Evolutionary conservation across 1,140 invertebrate species (phyloP).

Genomic region (Nixonia krombeini): DNA sequence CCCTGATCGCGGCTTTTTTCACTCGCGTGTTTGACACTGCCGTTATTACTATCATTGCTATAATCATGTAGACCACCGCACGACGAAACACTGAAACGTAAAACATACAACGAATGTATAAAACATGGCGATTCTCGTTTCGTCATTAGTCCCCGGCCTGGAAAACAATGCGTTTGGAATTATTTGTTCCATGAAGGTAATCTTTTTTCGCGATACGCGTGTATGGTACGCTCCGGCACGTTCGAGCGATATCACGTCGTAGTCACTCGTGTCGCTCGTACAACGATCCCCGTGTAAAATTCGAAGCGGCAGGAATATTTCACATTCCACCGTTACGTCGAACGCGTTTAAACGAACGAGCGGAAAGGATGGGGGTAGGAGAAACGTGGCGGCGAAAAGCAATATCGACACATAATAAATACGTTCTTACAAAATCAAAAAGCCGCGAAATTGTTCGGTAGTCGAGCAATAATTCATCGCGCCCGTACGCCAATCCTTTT

Average conservation of each 20-base stretch:
- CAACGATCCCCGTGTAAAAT: conserved; percentile 6
- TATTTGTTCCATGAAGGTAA: conserved; percentile 8
- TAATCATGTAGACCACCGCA: conserved; percentile 5
- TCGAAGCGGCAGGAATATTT: conserved; percentile 6
- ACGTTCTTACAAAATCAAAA: not conserved
- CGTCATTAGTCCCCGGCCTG: too few species aligned
- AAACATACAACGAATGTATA: conserved; percentile 49
- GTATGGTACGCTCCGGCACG: conserved; percentile 13
- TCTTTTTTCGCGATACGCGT: conserved; percentile 15
- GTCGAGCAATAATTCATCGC: not conserved
- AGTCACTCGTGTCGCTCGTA: conserved; percentile 21
- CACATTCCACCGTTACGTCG: not conserved
- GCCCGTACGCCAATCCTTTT: not conserved
- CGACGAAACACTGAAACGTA: conserved; percentile 56
- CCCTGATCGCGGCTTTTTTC: conserved; percentile 2
- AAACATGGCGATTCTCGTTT: too few species aligned
- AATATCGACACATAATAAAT: not conserved
- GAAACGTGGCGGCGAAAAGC: not conserved
- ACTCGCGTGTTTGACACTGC: not conserved
- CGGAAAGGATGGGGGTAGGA: too few species aligned
- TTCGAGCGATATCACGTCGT: conserved; percentile 39
- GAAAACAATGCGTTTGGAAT: too few species aligned
- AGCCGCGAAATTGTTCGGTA: not conserved
- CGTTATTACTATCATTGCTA: too few species aligned
- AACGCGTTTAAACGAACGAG: too few species aligned